A percentile compares a stretch with the other conserved stretches of the same genome.
These are phyloP conservation scores for Tachycineta bicolor DNA, from an alignment of 2,113 vertebrate genomes.

Conservation along the genomic window DNA sequence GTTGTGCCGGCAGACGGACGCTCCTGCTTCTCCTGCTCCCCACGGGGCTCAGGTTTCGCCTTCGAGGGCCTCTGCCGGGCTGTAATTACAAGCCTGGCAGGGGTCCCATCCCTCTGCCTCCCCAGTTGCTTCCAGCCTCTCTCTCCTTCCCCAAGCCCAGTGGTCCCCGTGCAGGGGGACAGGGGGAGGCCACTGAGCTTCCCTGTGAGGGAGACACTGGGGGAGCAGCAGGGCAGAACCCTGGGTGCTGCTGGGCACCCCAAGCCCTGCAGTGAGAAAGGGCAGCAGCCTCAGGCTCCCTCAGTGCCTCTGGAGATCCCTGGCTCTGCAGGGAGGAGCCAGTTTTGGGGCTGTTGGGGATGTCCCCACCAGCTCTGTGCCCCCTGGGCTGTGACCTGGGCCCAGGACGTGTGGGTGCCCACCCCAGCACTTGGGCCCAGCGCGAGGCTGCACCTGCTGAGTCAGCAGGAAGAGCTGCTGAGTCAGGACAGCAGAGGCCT, in stretches of 20 bases:
- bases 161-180: fast-evolving
- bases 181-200: not conserved
- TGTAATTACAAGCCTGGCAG: slow-evolving; percentile 33
- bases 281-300: fast-evolving
- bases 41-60: not conserved
- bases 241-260: not conserved
- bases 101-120: not conserved
- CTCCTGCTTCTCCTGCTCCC: not conserved
- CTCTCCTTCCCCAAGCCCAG: not conserved
- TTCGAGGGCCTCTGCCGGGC: fast-evolving
- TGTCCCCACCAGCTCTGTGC: not conserved
- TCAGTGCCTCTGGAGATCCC: fast-evolving
- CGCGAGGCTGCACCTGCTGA: not conserved
- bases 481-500: not conserved
- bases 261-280: fast-evolving
- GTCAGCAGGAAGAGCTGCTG: slow-evolving; percentile 12
- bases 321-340: not conserved
- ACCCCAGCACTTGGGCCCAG: not conserved
- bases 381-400: not conserved
- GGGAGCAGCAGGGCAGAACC: not conserved
- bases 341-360: not conserved
- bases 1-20: not conserved
- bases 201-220: not conserved
- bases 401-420: fast-evolving
- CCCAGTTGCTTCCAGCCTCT: not conserved